Base-by-base conservation (phyloP, 2,797 vertebrate species). In the Coccyzus lansbergi region DNA sequence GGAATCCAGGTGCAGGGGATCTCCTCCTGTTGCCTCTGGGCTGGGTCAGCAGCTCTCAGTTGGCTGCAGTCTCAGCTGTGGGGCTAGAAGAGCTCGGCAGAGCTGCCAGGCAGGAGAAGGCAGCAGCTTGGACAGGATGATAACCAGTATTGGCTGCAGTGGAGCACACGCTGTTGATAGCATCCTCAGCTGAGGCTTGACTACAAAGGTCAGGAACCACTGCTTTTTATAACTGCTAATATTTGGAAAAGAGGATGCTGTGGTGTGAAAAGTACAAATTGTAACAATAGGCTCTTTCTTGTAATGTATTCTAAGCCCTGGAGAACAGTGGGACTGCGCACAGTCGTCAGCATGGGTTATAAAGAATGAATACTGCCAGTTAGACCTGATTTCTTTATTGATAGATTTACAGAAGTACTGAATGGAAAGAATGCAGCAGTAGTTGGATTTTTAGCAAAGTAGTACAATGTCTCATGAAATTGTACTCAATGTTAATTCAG, bases 401-500 rank as follows among this genome's bases (percentile, higher is more conserved):
- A 87, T 87, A 88, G 79, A 83, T 86, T 94, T 91, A 82, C 91
- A 84, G 88, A 97, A 91, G 87, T 94, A 86, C 55, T 51, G 70
- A 88, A 75, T 91, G 89, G 94, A 86, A 88, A 93, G 92, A 96
- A 94, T 86, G 87, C 87, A 94, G 89, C 91, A 93, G 89, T 94
- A 96, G 93, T 85, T 95, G 90, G 86, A 86, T 90, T 96, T 95
- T 94, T 95, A 93, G 77, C 82, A 76, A 96, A 96, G 92, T 95
- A 92, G 95, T 96, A 86, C 76, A 94, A 87, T 97, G 92, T 92
- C 94, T 95, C 79, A 59, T 96, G 95, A 93, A 96, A 92, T 95
- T 91, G 69, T 96, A 87, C 88, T 97, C 96, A 94, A 97, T 90
- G 93, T 97, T 93, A 95, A 96, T 97, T 96, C 92, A 93, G 68